Conservation (phyloP, 2,113 vertebrate species). For the Varanus komodoensis region DNA sequence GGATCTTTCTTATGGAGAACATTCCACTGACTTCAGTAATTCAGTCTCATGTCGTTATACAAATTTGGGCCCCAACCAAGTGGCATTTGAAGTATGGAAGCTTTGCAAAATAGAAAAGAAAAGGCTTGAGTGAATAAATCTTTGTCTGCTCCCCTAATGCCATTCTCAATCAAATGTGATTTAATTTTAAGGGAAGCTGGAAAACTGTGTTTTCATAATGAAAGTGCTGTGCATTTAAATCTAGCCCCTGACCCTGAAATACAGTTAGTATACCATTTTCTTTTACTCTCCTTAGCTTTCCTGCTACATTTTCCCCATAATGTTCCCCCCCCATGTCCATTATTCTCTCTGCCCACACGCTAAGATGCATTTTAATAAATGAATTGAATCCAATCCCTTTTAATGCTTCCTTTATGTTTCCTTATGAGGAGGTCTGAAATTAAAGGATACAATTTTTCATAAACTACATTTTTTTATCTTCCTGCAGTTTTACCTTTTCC, state of each 20-base stretch:
- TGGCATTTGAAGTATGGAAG: neutral
- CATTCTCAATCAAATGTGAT: slow-evolving; percentile 18
- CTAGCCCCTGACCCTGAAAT: neutral
- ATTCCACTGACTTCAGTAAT: neutral
- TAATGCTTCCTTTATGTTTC: slow-evolving; percentile 16
- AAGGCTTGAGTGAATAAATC: neutral
- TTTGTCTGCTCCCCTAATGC: neutral
- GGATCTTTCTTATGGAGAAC: neutral
- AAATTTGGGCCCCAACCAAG: neutral
- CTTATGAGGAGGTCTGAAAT: slow-evolving; percentile 35
- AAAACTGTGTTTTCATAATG: neutral
- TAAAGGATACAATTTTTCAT: slow-evolving; percentile 30
- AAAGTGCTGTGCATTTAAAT: neutral
- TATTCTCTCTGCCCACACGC: neutral
- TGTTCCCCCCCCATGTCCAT: neutral
- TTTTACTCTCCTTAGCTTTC: neutral
- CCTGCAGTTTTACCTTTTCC: neutral
- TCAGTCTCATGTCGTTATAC: neutral
- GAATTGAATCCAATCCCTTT: neutral
- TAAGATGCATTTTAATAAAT: slow-evolving; percentile 23
- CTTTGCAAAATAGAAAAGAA: neutral
- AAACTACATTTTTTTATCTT: slow-evolving; percentile 14
- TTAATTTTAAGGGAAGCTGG: slow-evolving; percentile 17
- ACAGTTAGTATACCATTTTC: neutral
- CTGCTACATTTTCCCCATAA: accelerated